Conservation (phyloP, 2,888 invertebrate genomes). For the Deilephila elpenor region DNA sequence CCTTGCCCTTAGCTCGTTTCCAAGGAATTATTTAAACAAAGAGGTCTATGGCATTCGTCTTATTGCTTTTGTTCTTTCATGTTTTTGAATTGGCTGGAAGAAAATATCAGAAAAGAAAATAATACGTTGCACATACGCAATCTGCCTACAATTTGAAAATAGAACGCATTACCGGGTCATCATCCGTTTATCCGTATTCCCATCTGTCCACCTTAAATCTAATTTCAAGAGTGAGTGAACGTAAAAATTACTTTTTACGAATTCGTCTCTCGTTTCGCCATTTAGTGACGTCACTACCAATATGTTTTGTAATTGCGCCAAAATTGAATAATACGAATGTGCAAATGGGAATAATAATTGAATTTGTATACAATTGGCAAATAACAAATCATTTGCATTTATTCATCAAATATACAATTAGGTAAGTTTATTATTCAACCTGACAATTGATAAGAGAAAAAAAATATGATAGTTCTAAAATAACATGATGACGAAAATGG, state of each 20-base stretch:
- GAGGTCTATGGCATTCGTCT: no score
- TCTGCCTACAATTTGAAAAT: slow-evolving; percentile 17
- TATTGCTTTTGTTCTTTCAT: not conserved
- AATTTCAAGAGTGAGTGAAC: slow-evolving; percentile 26
- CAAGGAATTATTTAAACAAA: no score
- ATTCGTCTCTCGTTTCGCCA: not conserved
- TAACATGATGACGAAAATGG: no score
- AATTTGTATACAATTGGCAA: not conserved
- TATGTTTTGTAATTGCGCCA: slow-evolving; percentile 10
- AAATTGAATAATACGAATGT: not conserved
- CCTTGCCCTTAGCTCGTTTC: no score
- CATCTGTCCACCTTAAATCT: slow-evolving; percentile 26
- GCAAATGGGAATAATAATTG: not conserved
- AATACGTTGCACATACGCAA: not conserved
- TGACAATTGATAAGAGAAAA: no score
- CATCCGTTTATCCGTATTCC: slow-evolving; percentile 28
- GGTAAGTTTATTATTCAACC: no score
- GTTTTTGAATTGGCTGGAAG: not conserved
- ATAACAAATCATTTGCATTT: no score
- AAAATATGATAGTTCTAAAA: no score
- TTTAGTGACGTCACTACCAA: slow-evolving; percentile 7
- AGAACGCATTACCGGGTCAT: slow-evolving; percentile 28
- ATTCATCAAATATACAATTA: no score
- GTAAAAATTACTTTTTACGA: slow-evolving; percentile 21
- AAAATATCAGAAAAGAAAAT: not conserved